Evolutionary conservation across 2,113 vertebrate genomes (phyloP).

Genomic region (Syngnathoides biaculeatus): DNA sequence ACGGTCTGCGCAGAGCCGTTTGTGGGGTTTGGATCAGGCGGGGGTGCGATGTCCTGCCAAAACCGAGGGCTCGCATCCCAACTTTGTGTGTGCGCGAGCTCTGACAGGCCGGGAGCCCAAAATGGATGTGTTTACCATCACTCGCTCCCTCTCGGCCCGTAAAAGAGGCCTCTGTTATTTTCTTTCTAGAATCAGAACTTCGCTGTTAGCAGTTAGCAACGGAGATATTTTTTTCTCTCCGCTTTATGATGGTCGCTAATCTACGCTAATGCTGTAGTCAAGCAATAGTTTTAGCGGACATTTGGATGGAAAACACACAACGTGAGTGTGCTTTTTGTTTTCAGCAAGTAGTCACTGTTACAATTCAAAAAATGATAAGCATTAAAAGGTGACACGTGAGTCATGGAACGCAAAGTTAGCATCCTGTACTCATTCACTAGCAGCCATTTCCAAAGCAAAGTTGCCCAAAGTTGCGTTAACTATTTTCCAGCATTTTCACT

Average conservation of each 20-base stretch:
- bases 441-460: too few species aligned
- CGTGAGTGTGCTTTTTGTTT: too few species aligned
- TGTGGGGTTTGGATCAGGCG: constrained; percentile 31
- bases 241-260: background rate
- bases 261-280: background rate
- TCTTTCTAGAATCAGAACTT: constrained; percentile 36
- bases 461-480: too few species aligned
- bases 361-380: too few species aligned
- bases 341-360: too few species aligned
- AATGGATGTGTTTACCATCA: constrained; percentile 59
- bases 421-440: too few species aligned
- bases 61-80: constrained; percentile 44
- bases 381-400: too few species aligned
- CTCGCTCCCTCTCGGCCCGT: constrained; percentile 13
- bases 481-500: too few species aligned
- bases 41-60: constrained; percentile 54
- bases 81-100: constrained; percentile 50
- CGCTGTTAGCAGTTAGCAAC: constrained; percentile 26
- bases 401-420: too few species aligned
- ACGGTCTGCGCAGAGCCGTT: constrained; percentile 12
- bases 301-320: background rate
- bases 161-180: constrained; percentile 23
- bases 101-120: constrained; percentile 32
- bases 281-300: background rate
- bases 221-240: background rate